Percentiles rank a stretch among this genome's conserved stretches.
Conservation (phyloP, 2,888 invertebrate genomes). For the Sphinx pinastri region DNA sequence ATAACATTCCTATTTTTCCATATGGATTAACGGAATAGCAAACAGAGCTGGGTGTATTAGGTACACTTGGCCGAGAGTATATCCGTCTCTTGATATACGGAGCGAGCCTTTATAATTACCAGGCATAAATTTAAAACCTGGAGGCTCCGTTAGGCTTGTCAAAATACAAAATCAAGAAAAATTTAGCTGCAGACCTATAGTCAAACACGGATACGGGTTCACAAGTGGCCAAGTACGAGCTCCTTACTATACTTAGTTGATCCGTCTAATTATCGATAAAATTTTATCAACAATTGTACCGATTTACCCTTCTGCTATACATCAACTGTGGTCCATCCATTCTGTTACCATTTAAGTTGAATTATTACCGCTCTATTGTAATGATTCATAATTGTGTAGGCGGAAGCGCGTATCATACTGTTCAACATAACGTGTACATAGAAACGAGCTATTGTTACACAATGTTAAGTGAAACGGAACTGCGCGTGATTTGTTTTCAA, state of each 20-base stretch:
- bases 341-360: constrained; percentile 27
- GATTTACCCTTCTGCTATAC: not conserved
- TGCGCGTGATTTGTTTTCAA: constrained; percentile 15
- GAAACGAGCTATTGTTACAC: constrained; percentile 14
- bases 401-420: constrained; percentile 37
- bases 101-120: not conserved
- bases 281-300: not conserved
- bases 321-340: not conserved
- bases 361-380: constrained; percentile 37
- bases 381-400: constrained; percentile 37
- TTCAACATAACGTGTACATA: constrained; percentile 27
- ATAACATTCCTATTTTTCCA: no score
- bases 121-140: not conserved
- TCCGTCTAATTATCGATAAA: not conserved
- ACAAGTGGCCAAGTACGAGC: no score
- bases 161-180: no score
- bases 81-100: not conserved
- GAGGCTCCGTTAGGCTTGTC: no score
- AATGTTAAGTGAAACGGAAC: constrained; percentile 22
- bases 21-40: no score
- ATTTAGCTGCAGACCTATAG: no score
- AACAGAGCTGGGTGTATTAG: no score
- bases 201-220: no score
- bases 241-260: no score
- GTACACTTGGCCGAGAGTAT: not conserved